Base-by-base conservation (phyloP, 2,113 vertebrate genomes). In the Tenebrosternarchus preto region DNA sequence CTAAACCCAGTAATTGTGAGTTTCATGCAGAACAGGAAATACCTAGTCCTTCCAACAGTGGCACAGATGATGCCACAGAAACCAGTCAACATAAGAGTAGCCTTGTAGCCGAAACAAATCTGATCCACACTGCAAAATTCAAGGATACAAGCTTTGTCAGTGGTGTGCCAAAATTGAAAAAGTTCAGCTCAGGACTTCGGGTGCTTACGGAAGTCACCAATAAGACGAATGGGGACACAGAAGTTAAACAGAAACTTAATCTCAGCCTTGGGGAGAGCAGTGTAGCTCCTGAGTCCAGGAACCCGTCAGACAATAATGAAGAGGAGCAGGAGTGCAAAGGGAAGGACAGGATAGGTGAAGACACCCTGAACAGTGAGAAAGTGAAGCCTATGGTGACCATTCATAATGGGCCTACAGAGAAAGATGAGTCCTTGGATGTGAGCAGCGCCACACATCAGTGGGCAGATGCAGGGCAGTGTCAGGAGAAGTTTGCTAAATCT, bases 401-500 rank as follows among this genome's bases (percentile, higher is more conserved):
- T 22, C 27, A 24, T 33, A 56, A 29, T 29, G 69, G 19, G 43
- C 5, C 7, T 59, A 71, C 64, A 24, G 77, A 78, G 25, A 75
- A 68, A 25, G 4, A 63, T 20, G 73, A 64, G 39, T 80, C 86
- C 6, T 25, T 36, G 59, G 17, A 81, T 66, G 39, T 27, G 12
- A n/a, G 12, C 22, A 73, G 67, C 71, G 7, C 20, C 2, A 4
- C 1, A 68, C 36, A 20, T 60, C 59, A 9, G 20, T 46, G 71
- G 73, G 17, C 5, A 33, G 6, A 5, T 43, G 46, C 3, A 4
- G 59, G 22, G 24, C 25, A 56, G 4, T 2, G 8, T 67, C 46
- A 39, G 43, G 9, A 29, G 29, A 61, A 76, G 50, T 78, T 69
- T 64, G 67, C 33, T 78, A 80, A 84, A 77, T 79, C 83, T 59